Percentiles rank a stretch among this genome's conserved stretches.
Conservation (phyloP, 2,888 invertebrate genomes). For the Perizoma flavofasciatum region DNA sequence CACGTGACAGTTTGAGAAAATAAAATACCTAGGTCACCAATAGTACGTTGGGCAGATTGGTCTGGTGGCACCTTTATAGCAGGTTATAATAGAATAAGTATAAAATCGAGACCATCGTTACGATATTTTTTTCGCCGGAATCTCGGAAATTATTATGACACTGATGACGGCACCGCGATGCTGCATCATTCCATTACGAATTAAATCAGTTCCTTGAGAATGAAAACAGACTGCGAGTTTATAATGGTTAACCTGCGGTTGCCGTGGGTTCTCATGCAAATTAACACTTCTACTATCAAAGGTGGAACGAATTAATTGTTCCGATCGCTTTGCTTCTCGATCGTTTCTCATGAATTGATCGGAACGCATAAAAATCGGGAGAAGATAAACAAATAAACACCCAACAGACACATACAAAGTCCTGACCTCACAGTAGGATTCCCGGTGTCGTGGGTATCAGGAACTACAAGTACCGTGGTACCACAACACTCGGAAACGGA, state of each 20-base stretch:
- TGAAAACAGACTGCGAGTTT: not conserved
- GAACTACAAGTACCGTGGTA: too few relatives aligned
- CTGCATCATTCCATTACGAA: not conserved
- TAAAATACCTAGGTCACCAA: not conserved
- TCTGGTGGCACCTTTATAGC: constrained; percentile 10
- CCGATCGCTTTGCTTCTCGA: too few relatives aligned
- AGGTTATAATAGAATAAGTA: constrained; percentile 13
- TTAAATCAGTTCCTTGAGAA: constrained; percentile 11
- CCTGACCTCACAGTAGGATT: too few relatives aligned
- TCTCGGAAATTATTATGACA: constrained; percentile 6
- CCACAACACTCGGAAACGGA: too few relatives aligned
- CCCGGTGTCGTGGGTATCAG: too few relatives aligned
- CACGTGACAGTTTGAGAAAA: not conserved
- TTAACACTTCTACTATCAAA: constrained; percentile 4
- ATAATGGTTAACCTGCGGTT: not conserved
- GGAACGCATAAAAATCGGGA: constrained; percentile 50
- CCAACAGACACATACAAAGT: too few relatives aligned
- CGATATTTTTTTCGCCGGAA: constrained; percentile 12
- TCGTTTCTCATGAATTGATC: constrained; percentile 37
- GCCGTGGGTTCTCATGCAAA: not conserved
- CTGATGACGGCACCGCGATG: too few relatives aligned
- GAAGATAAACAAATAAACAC: constrained; percentile 2
- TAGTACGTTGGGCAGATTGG: not conserved
- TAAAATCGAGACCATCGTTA: constrained; percentile 14
- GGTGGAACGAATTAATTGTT: not conserved